phyloP scores from a whole-genome alignment of 2,797 vertebrate genomes.

The Cynopterus sphinx region DNA sequence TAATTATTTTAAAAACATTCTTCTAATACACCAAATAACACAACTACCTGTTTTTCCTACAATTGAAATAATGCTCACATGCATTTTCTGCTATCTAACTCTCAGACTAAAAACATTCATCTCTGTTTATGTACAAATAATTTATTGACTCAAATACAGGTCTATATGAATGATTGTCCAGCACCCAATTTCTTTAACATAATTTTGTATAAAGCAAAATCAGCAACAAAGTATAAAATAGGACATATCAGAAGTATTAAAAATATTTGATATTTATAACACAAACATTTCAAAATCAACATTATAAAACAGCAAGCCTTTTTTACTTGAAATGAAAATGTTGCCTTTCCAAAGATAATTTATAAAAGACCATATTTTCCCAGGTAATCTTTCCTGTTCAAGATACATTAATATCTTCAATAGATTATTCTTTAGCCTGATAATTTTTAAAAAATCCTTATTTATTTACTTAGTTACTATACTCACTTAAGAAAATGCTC shows the following conservation, averaged over 20 bases:
- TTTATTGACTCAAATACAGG: neutral
- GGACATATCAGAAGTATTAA: neutral
- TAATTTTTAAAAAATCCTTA: neutral
- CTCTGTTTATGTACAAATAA: neutral
- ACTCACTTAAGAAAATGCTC: neutral
- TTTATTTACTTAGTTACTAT: neutral
- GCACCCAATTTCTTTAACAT: neutral
- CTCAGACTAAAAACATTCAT: neutral
- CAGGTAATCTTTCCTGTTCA: neutral
- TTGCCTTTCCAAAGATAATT: neutral
- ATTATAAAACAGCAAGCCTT: slow-evolving; percentile 27
- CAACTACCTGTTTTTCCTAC: neutral
- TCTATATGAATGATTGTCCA: neutral
- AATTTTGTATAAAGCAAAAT: neutral
- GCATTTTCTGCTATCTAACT: neutral
- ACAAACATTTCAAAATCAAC: slow-evolving; percentile 40
- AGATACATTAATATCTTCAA: neutral
- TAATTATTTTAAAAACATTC: neutral
- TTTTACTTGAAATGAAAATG: slow-evolving; percentile 14
- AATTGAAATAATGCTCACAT: neutral
- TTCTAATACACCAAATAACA: neutral
- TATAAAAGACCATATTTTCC: neutral
- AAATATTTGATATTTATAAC: neutral
- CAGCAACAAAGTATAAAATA: neutral
- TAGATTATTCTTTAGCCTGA: neutral